These are phyloP conservation scores for Sibirionetta formosa DNA, from an alignment of 2,797 vertebrate genomes.

Conservation along the genomic window DNA sequence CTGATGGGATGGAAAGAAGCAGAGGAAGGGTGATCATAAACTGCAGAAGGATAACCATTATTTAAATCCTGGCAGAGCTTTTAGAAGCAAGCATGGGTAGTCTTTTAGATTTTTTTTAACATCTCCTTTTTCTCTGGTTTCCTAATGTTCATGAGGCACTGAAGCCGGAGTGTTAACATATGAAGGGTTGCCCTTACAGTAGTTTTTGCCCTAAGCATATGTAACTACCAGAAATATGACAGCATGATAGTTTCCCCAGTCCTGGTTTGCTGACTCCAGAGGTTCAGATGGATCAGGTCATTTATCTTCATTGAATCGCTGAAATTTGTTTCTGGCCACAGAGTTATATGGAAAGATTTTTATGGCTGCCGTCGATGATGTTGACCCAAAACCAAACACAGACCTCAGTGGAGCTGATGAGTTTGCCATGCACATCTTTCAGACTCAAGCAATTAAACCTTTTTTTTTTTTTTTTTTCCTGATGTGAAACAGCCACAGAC, in stretches of 20 bases:
- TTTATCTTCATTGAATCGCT: constrained; percentile 27
- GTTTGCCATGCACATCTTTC: constrained; percentile 36
- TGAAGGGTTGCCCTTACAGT: background rate
- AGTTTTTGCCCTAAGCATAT: background rate
- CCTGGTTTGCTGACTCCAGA: constrained; percentile 44
- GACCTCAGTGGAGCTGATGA: background rate
- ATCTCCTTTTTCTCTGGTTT: background rate
- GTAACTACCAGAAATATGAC: background rate
- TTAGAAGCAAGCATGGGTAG: background rate
- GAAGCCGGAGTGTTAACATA: background rate
- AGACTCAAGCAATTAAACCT: constrained; percentile 42
- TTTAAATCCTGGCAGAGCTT: background rate
- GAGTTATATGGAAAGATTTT: constrained; percentile 11
- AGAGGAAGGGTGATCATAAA: background rate
- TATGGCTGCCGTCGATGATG: background rate
- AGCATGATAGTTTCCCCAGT: background rate
- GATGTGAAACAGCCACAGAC: constrained; percentile 1
- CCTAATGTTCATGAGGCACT: background rate
- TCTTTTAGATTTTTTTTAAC: background rate
- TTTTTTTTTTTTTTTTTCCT: background rate
- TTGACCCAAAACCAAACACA: constrained; percentile 43
- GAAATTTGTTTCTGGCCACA: constrained; percentile 15
- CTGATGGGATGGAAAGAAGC: background rate
- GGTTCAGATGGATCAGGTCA: constrained; percentile 24
- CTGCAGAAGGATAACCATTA: background rate